These are phyloP conservation scores for Volucella inanis DNA, from an alignment of 2,888 invertebrate genomes.

Conservation along the genomic window DNA sequence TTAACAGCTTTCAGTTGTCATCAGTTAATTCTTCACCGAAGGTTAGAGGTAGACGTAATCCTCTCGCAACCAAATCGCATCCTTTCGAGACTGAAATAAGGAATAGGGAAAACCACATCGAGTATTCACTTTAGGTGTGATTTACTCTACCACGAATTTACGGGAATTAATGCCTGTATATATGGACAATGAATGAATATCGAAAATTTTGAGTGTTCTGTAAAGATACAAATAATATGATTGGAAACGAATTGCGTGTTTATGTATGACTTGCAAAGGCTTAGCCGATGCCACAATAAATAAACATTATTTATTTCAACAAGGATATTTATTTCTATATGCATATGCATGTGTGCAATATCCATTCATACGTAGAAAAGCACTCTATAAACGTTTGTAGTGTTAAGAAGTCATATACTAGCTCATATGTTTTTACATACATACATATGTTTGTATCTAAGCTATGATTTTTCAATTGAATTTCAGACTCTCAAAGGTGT, in stretches of 20 bases:
- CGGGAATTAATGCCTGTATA: conserved; percentile 44
- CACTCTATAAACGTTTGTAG: too few relatives aligned
- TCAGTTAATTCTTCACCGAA: conserved; percentile 43
- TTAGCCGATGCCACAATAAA: too few relatives aligned
- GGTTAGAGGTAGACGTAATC: conserved; percentile 38
- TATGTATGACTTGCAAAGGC: conserved; percentile 52
- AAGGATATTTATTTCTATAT: too few relatives aligned
- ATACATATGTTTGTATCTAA: too few relatives aligned
- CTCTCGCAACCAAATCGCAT: conserved; percentile 22
- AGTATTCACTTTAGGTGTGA: conserved; percentile 64
- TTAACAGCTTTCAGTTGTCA: conserved; percentile 61
- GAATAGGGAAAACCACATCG: conserved; percentile 20
- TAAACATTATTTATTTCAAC: too few relatives aligned
- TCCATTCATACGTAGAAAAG: too few relatives aligned
- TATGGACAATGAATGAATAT: conserved; percentile 32
- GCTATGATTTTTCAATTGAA: too few relatives aligned
- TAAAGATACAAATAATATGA: conserved; percentile 18
- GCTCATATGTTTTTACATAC: too few relatives aligned
- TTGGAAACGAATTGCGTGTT: conserved; percentile 25
- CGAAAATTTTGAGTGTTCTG: conserved; percentile 27
- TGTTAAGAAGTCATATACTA: too few relatives aligned
- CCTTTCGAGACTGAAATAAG: conserved; percentile 5
- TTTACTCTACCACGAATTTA: conserved; percentile 61
- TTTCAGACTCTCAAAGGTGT: too few relatives aligned
- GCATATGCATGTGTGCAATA: too few relatives aligned